phyloP scores from a whole-genome alignment of 1,140 invertebrate species.

The Aleiodes sp. region DNA sequence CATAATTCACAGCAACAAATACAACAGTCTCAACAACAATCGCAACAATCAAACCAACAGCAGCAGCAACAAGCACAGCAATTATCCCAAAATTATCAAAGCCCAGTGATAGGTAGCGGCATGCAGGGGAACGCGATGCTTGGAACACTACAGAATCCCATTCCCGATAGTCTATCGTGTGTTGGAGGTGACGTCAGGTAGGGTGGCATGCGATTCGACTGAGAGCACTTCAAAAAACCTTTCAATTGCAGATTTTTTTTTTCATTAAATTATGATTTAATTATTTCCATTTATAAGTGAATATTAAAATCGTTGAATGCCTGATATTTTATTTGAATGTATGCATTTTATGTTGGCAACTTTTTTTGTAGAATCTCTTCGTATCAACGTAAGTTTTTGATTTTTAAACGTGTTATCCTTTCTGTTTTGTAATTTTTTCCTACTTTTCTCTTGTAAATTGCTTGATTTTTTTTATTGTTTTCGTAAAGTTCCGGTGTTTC shows the following conservation, averaged over 20 bases:
- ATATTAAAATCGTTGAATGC: background rate
- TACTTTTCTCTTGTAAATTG: background rate
- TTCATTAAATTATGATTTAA: too few species aligned
- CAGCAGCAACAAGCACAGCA: constrained; percentile 48
- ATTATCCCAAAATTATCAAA: constrained; percentile 63
- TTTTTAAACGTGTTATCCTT: background rate
- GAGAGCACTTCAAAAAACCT: background rate
- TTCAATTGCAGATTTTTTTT: too few species aligned
- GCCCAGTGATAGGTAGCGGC: constrained; percentile 56
- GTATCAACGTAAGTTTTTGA: background rate
- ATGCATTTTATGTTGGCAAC: constrained; percentile 1
- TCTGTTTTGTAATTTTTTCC: background rate
- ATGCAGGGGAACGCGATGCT: constrained; percentile 65
- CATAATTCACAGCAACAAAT: constrained; percentile 46
- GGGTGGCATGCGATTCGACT: constrained; percentile 48
- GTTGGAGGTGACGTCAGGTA: constrained; percentile 70
- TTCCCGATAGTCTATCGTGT: constrained; percentile 66
- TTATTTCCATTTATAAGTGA: background rate
- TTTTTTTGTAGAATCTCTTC: background rate
- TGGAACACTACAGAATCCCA: constrained; percentile 59
- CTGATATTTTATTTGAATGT: background rate
- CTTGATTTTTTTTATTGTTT: too few species aligned
- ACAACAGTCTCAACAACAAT: constrained; percentile 43
- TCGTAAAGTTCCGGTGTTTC: too few species aligned
- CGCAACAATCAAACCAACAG: constrained; percentile 27